Conservation (phyloP, 2,113 vertebrate species). For the Pterocles burchelli region DNA sequence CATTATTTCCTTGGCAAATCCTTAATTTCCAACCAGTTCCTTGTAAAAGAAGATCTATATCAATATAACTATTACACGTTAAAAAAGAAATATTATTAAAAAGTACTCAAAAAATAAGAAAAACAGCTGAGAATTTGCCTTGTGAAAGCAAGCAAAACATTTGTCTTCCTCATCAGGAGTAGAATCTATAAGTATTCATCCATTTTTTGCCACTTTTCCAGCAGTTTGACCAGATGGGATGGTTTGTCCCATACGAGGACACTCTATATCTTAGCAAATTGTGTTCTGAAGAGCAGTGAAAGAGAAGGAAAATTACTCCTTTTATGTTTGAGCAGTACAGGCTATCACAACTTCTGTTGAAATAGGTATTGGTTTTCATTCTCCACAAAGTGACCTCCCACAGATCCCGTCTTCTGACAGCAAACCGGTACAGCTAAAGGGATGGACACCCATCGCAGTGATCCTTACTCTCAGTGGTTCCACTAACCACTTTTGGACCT, state of each 20-base stretch:
- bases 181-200: background rate
- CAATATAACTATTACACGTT: background rate
- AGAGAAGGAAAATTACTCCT: background rate
- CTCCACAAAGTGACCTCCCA: background rate
- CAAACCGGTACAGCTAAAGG: background rate
- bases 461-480: fast-evolving
- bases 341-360: background rate
- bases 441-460: background rate
- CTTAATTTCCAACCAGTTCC: background rate
- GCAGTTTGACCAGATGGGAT: background rate
- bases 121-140: background rate
- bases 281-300: background rate
- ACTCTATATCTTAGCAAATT: background rate
- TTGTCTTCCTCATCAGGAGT: background rate
- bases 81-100: background rate
- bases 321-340: background rate
- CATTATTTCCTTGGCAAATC: background rate
- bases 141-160: background rate
- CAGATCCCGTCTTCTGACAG: background rate
- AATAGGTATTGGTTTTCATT: background rate
- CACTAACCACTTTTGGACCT: background rate
- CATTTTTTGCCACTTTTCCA: background rate
- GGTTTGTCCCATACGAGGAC: background rate
- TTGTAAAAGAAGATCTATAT: background rate
- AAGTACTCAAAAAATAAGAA: background rate